Evolutionary conservation across 2,113 vertebrate species (phyloP).

Genomic region (Apistogramma diplotaenia): DNA sequence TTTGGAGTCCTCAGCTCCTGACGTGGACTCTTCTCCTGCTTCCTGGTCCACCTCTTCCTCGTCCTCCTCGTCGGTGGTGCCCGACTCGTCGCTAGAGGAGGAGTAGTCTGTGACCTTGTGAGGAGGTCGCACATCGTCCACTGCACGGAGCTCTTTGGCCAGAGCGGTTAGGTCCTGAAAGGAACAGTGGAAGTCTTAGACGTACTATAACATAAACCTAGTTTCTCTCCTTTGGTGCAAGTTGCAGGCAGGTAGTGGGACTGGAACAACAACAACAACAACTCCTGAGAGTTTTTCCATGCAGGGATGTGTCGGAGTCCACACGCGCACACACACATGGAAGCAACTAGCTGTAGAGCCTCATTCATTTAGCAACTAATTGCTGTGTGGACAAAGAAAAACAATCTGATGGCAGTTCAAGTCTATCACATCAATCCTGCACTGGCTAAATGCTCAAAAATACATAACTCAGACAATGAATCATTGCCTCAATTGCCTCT

Average conservation of each 20-base stretch:
- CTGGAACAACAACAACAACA: background rate
- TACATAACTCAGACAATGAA: background rate
- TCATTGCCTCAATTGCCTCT: background rate
- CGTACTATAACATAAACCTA: background rate
- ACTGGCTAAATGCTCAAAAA: no score
- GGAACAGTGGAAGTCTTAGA: background rate
- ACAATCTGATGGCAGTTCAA: no score
- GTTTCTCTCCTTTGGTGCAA: background rate
- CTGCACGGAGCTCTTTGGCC: slow-evolving; percentile 93
- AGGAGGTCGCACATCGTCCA: slow-evolving; percentile 90
- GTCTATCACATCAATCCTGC: no score
- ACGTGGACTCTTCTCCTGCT: slow-evolving; percentile 89
- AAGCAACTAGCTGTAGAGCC: no score
- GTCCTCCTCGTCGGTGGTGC: slow-evolving; percentile 95
- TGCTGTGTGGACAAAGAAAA: no score
- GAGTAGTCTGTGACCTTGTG: slow-evolving; percentile 98
- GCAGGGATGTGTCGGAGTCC: no score
- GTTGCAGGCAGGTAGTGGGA: background rate
- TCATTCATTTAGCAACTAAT: no score
- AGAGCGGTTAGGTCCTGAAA: slow-evolving; percentile 91
- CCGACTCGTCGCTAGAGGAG: slow-evolving; percentile 96
- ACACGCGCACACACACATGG: no score
- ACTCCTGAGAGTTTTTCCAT: no score
- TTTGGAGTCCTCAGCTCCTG: slow-evolving; percentile 90
- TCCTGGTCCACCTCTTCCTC: slow-evolving; percentile 97